Percentiles rank a stretch among this genome's conserved stretches.
Conservation (phyloP, 2,113 vertebrate genomes). For the Delphinus delphis region DNA sequence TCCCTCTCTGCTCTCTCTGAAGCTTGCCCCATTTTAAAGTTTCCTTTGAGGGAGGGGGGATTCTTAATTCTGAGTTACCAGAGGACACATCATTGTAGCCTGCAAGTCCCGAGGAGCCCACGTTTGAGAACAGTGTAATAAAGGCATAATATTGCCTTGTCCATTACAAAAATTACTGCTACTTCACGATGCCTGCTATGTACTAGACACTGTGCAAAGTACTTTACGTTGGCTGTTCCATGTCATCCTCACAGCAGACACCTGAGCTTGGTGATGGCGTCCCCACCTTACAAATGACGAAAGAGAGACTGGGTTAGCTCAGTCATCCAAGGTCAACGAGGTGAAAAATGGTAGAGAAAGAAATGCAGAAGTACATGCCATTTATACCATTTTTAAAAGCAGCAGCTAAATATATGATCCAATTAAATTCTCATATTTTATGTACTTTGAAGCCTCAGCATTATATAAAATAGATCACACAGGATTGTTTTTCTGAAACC, state of each 20-base stretch:
- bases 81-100: background rate
- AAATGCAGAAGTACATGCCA: background rate
- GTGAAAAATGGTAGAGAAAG: background rate
- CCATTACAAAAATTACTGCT: background rate
- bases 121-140: background rate
- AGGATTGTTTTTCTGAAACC: background rate
- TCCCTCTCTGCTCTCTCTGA: background rate
- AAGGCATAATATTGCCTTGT: background rate
- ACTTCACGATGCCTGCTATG: background rate
- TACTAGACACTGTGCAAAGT: background rate
- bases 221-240: background rate
- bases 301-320: background rate
- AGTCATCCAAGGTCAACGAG: background rate
- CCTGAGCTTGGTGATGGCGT: background rate
- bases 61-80: background rate
- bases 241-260: background rate
- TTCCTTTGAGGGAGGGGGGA: background rate
- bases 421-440: background rate
- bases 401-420: background rate
- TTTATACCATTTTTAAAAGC: background rate
- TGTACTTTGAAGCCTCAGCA: background rate
- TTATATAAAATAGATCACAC: background rate
- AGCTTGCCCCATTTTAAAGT: background rate
- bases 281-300: background rate
- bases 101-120: background rate